A percentile compares a stretch with the other conserved stretches of the same genome.
Evolutionary conservation across 2,888 invertebrate species (phyloP).

Genomic region (Zygogramma bicolorata): DNA sequence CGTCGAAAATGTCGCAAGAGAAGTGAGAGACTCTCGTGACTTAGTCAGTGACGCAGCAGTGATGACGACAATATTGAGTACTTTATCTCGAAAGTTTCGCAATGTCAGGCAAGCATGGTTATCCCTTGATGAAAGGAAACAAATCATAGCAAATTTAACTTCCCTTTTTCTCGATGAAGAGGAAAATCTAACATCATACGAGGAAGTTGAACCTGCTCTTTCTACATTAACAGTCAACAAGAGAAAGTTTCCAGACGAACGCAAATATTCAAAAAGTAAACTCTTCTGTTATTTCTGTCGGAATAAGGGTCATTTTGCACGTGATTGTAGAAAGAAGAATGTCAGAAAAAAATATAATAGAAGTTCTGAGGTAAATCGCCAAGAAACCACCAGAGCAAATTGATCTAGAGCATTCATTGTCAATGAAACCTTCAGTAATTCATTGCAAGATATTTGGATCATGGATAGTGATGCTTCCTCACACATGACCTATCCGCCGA

Average conservation of each 20-base stretch:
- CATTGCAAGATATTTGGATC: no score
- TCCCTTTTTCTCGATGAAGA: conserved; percentile 46
- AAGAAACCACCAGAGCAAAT: no score
- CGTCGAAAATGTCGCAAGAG: conserved; percentile 46
- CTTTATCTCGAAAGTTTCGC: conserved; percentile 27
- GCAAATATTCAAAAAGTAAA: not conserved
- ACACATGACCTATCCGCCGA: not conserved
- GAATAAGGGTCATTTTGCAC: conserved; percentile 36
- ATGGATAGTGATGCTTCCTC: not conserved
- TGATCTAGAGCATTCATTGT: no score
- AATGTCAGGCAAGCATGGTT: conserved; percentile 43
- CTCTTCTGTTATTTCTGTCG: not conserved
- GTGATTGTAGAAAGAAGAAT: conserved; percentile 28
- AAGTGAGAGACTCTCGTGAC: conserved; percentile 40
- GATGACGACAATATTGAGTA: conserved; percentile 46
- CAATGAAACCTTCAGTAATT: no score
- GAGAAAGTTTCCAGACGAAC: not conserved
- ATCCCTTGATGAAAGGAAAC: conserved; percentile 39
- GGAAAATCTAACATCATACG: conserved; percentile 25
- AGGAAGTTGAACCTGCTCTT: conserved; percentile 34
- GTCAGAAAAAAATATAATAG: conserved; percentile 5
- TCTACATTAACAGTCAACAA: conserved; percentile 14
- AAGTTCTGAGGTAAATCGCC: not conserved
- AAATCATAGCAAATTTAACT: conserved; percentile 43
- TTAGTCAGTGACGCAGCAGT: no score